These are phyloP conservation scores for Sitobion miscanthi DNA, from an alignment of 1,140 invertebrate genomes.

Conservation along the genomic window DNA sequence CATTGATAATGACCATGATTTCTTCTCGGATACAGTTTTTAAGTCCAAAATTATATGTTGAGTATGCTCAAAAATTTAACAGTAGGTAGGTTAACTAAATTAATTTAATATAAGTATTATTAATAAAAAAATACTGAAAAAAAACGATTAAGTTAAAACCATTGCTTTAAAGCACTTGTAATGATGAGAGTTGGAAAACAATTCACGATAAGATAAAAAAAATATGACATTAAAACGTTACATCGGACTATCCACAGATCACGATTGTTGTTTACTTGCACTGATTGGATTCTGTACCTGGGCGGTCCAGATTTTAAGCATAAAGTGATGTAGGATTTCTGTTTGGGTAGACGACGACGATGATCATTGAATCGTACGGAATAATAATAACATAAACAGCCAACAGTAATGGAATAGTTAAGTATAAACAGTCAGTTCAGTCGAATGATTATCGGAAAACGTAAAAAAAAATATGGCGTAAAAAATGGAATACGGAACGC, in stretches of 20 bases:
- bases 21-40: not conserved
- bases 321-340: not conserved
- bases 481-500: slow-evolving; percentile 11
- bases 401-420: not conserved
- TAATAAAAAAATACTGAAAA: not conserved
- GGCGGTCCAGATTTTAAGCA: slow-evolving; percentile 42
- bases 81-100: not conserved
- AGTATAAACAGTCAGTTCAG: not conserved
- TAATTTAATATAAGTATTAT: not conserved
- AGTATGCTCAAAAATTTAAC: not conserved
- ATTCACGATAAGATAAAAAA: slow-evolving; percentile 37
- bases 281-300: slow-evolving; percentile 52
- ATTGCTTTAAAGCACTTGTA: slow-evolving; percentile 8
- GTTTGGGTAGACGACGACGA: not conserved
- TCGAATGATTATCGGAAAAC: not conserved
- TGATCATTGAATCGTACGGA: not conserved
- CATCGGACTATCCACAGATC: not conserved
- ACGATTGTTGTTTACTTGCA: slow-evolving; percentile 54
- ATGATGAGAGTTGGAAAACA: slow-evolving; percentile 1
- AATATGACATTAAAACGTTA: slow-evolving; percentile 45
- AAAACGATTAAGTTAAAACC: not conserved
- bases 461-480: slow-evolving; percentile 17
- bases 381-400: not conserved
- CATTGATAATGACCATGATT: slow-evolving; percentile 35
- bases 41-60: not conserved